Conservation (phyloP, 2,888 invertebrate species). For the Pyrocoelia pectoralis region DNA sequence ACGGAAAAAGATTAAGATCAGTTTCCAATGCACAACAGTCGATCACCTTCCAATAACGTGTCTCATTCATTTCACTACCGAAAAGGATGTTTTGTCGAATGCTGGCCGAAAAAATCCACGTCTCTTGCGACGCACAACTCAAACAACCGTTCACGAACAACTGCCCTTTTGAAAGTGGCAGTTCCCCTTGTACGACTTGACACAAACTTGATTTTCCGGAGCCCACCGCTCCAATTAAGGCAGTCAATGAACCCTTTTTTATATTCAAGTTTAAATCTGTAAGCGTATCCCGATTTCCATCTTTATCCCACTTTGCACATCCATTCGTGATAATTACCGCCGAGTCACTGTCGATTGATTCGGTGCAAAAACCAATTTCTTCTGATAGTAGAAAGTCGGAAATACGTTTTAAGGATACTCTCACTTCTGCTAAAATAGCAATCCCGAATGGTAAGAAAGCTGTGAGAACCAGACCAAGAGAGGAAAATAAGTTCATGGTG, state of each 20-base stretch:
- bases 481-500: not conserved
- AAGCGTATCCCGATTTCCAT: constrained; percentile 43
- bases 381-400: constrained; percentile 60
- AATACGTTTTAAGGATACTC: constrained; percentile 74
- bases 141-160: not conserved
- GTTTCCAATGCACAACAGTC: constrained; percentile 68
- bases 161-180: not conserved
- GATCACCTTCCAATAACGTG: constrained; percentile 62
- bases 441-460: constrained; percentile 83
- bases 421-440: constrained; percentile 63
- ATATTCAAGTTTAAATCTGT: constrained; percentile 55
- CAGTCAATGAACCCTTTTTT: constrained; percentile 66
- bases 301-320: not conserved
- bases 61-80: constrained; percentile 62
- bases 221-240: constrained; percentile 91
- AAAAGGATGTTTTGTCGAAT: constrained; percentile 75
- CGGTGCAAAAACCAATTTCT: not conserved
- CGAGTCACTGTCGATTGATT: not conserved
- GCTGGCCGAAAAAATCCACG: constrained; percentile 70
- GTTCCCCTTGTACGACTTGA: constrained; percentile 44
- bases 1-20: constrained; percentile 70
- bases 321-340: not conserved
- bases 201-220: constrained; percentile 74
- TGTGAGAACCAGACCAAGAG: constrained; percentile 68
- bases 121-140: constrained; percentile 65